Base-by-base conservation (phyloP, 2,797 vertebrate species). In the Poecilia picta region DNA sequence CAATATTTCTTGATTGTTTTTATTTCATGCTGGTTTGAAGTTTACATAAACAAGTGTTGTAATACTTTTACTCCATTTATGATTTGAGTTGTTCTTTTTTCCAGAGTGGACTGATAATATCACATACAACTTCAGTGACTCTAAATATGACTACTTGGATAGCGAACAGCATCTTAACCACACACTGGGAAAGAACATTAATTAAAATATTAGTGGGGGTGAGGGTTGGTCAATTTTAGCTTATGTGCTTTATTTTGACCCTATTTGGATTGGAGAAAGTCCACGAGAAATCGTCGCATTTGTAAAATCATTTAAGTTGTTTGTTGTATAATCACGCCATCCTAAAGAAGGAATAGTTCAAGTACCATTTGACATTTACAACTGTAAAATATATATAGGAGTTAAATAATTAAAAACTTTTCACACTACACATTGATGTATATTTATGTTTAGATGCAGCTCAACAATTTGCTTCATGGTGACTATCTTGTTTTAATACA, bases 381-480 rank as follows among this genome's bases (percentile, higher is more conserved):
- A 79, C 49, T 62, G 10, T 57, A 66, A 81, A 85, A 76, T 15
- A 59, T 13, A 43, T 72, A 39, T 10, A 78, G 41, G 25, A 79
- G 8, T 46, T 74, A 28, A n/a, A 41, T 70, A 25, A 73, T 55
- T 62, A 74, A 18, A 57, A 23, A 72, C 33, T 47, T 73, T 78
- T 83, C 59, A 49, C 59, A 64, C n/a, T 39, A 77, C 36, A 18
- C 20, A 76, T 46, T 80, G 33, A 81, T 66, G 28, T 87, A 8
- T 73, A n/a, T 78, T 51, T 80, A 59, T 83, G 33, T 57, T 80
- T 53, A 84, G 1, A 31, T 55, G 13, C 57, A 47, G 10, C 11
- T 64, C 47, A 77, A 16, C 79, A 74, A 57, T 84, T 41, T 77
- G 13, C 72, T 84, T 72, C 81, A 39, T 73, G 12, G 45, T 55